A percentile compares a stretch with the other conserved stretches of the same genome.
Evolutionary conservation across 2,888 invertebrate genomes (phyloP).

Genomic region (Lithosia quadra): DNA sequence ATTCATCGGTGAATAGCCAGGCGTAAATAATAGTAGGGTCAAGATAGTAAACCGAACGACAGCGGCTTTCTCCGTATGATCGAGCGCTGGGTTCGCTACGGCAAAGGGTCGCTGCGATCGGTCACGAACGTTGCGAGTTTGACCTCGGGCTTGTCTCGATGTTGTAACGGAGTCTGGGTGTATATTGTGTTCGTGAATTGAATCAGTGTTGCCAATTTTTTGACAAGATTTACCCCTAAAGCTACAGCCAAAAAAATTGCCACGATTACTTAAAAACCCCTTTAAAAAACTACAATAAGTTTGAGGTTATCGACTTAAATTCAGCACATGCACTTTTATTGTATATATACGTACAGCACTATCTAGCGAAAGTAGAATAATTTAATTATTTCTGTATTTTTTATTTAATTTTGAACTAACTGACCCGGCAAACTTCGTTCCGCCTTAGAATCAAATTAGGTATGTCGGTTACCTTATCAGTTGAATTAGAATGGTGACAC

Average conservation of each 20-base stretch:
- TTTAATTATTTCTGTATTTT: no score
- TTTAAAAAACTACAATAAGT: no score
- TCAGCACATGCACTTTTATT: no score
- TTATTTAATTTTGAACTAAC: no score
- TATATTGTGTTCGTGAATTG: background rate
- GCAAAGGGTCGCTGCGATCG: constrained; percentile 39
- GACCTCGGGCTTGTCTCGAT: constrained; percentile 27
- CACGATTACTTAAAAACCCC: background rate
- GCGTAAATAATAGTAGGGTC: constrained; percentile 35
- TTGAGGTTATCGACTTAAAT: no score
- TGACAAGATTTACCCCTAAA: no score
- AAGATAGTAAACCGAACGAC: constrained; percentile 34
- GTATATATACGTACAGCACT: no score
- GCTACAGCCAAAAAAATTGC: background rate
- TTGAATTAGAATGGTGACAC: no score
- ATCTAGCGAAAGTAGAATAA: no score
- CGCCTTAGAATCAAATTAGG: no score
- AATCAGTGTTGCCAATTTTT: background rate
- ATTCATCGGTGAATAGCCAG: constrained; percentile 30
- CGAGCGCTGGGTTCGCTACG: constrained; percentile 26
- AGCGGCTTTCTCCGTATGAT: constrained; percentile 40
- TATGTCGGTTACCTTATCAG: no score
- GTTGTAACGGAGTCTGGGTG: background rate
- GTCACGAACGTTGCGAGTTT: constrained; percentile 15
- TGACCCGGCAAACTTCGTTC: no score